Conservation (phyloP, 1,140 invertebrate genomes). For the Orchesella cincta region DNA sequence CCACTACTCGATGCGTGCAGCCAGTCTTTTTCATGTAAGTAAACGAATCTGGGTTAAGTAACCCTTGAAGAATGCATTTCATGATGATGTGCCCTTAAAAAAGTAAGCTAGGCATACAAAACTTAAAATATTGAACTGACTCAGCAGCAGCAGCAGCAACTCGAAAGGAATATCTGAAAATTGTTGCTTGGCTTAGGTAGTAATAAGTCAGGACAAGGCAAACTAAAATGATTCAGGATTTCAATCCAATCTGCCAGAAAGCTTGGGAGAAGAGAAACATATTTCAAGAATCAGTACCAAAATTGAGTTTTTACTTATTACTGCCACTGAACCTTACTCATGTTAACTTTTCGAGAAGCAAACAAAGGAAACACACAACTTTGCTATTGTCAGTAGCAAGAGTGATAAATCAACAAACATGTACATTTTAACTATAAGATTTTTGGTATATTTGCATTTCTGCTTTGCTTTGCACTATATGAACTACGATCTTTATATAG, state of each 20-base stretch:
- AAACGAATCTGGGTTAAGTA: constrained; percentile 14
- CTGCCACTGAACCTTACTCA: too few relatives aligned
- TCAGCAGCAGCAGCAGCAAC: not conserved
- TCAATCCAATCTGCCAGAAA: constrained; percentile 23
- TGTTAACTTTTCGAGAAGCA: not conserved
- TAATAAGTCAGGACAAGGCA: too few relatives aligned
- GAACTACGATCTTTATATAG: too few relatives aligned
- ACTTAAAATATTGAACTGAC: too few relatives aligned
- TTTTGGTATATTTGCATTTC: not conserved
- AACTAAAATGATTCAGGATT: too few relatives aligned
- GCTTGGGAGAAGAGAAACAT: not conserved
- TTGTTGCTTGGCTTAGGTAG: not conserved
- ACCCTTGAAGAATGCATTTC: constrained; percentile 13
- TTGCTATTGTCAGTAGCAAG: not conserved
- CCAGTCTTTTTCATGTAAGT: too few relatives aligned
- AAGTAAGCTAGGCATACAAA: too few relatives aligned
- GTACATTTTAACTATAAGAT: not conserved
- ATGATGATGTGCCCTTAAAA: too few relatives aligned
- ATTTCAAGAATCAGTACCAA: not conserved
- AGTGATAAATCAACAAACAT: not conserved
- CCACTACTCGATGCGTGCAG: too few relatives aligned
- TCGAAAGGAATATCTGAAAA: too few relatives aligned
- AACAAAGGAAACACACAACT: not conserved
- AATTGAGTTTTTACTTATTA: not conserved
- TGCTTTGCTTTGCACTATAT: not conserved